Conservation (phyloP, 1,140 invertebrate genomes). For the Solenopsis invicta region DNA sequence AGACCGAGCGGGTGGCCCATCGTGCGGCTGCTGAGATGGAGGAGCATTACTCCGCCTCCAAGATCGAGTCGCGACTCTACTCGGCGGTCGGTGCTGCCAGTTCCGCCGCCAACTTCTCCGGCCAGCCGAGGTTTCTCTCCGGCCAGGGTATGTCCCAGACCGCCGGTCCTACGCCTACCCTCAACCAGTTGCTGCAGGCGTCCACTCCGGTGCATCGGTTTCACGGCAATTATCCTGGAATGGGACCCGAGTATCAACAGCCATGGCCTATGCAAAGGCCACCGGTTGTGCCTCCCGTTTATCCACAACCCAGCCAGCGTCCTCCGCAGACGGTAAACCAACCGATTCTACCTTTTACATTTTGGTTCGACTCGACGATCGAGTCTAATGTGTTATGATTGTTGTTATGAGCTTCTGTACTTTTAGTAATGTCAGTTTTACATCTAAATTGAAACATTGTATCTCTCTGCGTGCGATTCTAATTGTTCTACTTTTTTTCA, state of each 20-base stretch:
- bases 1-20: conserved; percentile 76
- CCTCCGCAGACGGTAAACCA: conserved; percentile 85
- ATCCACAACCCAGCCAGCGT: conserved; percentile 84
- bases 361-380: background rate
- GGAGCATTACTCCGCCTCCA: conserved; percentile 83
- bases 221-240: conserved; percentile 86
- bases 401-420: background rate
- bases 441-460: background rate
- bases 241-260: conserved; percentile 85
- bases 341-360: background rate
- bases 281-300: conserved; percentile 84
- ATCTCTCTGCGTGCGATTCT: background rate
- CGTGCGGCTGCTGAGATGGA: conserved; percentile 78
- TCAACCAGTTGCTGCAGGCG: conserved; percentile 95
- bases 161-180: conserved; percentile 95
- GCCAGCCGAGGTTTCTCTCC: conserved; percentile 87
- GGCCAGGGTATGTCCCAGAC: conserved; percentile 91
- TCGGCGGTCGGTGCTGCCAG: conserved; percentile 38
- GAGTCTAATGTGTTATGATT: background rate
- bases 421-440: background rate
- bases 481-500: background rate
- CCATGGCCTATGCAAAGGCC: conserved; percentile 86
- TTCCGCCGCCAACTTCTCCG: conserved; percentile 76
- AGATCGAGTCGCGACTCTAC: conserved; percentile 80
- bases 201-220: conserved; percentile 89